Percentiles rank a stretch among this genome's conserved stretches.
These are phyloP conservation scores for Bradypodion ventrale DNA, from an alignment of 2,797 vertebrate species.

Conservation along the genomic window DNA sequence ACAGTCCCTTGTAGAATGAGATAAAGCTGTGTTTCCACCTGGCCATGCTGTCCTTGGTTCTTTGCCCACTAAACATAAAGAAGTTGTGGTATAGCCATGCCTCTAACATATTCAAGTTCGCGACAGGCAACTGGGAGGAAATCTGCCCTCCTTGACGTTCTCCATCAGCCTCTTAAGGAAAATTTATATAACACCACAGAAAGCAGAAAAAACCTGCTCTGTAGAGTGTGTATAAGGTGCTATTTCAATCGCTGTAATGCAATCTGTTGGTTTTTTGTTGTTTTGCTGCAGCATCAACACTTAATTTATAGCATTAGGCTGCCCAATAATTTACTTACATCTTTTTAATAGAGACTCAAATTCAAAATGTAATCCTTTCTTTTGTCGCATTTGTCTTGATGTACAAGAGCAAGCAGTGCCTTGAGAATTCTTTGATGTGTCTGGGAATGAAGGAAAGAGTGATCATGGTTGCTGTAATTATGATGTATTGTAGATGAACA, in stretches of 20 bases:
- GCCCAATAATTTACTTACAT: not conserved
- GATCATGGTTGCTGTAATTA: slow-evolving; percentile 12
- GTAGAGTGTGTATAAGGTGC: not conserved
- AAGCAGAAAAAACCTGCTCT: not conserved
- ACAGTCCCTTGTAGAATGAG: too few relatives aligned
- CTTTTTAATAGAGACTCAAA: not conserved
- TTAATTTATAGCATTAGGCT: slow-evolving; percentile 1
- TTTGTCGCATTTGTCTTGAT: rapidly evolving
- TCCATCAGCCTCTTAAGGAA: not conserved
- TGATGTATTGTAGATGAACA: slow-evolving; percentile 7
- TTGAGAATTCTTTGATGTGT: slow-evolving; percentile 10
- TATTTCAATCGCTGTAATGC: not conserved
- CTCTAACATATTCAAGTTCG: not conserved
- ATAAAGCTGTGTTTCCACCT: too few relatives aligned
- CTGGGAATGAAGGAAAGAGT: not conserved
- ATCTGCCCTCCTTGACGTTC: not conserved
- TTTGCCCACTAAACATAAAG: too few relatives aligned
- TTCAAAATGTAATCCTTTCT: not conserved
- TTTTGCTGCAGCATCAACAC: not conserved
- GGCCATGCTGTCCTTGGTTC: too few relatives aligned
- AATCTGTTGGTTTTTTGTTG: too few relatives aligned
- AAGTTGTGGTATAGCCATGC: too few relatives aligned
- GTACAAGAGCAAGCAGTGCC: not conserved
- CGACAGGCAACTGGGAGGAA: not conserved
- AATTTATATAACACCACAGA: not conserved